These are phyloP conservation scores for Aegotheles bennettii DNA, from an alignment of 2,113 vertebrate species.

Conservation along the genomic window DNA sequence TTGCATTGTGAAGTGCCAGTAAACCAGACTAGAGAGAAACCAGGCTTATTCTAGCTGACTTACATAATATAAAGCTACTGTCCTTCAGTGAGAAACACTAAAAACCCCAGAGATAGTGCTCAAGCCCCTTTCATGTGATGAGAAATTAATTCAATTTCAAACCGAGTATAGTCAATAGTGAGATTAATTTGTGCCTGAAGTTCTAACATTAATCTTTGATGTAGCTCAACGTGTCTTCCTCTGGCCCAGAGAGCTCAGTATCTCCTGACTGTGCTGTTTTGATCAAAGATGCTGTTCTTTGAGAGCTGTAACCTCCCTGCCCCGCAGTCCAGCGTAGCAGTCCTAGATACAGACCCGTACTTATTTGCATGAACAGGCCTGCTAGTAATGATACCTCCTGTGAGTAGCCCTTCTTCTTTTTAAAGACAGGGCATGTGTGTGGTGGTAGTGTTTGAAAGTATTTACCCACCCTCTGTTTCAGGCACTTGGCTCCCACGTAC, in stretches of 20 bases:
- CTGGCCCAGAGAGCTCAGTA: neutral
- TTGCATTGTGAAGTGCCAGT: neutral
- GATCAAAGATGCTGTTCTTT: neutral
- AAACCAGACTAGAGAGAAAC: neutral
- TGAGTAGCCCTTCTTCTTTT: neutral
- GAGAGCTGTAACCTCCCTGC: neutral
- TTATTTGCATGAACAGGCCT: neutral
- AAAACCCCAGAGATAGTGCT: neutral
- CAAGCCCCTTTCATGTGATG: neutral
- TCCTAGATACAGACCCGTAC: neutral
- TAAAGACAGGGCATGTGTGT: neutral
- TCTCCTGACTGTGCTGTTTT: neutral
- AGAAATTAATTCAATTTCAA: neutral
- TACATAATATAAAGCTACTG: neutral
- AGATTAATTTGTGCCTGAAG: neutral
- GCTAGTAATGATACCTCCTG: neutral
- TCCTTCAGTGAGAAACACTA: neutral
- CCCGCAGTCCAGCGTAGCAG: accelerated
- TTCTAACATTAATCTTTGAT: neutral
- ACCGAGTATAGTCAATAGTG: neutral
- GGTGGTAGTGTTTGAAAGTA: neutral
- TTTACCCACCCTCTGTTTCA: neutral
- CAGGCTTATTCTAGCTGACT: neutral
- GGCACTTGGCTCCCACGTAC: neutral
- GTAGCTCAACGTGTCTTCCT: neutral